Evolutionary conservation across 2,113 vertebrate species (phyloP), one percentile per base, ranked within the genome.

Genomic region (Arenaria interpres): DNA sequence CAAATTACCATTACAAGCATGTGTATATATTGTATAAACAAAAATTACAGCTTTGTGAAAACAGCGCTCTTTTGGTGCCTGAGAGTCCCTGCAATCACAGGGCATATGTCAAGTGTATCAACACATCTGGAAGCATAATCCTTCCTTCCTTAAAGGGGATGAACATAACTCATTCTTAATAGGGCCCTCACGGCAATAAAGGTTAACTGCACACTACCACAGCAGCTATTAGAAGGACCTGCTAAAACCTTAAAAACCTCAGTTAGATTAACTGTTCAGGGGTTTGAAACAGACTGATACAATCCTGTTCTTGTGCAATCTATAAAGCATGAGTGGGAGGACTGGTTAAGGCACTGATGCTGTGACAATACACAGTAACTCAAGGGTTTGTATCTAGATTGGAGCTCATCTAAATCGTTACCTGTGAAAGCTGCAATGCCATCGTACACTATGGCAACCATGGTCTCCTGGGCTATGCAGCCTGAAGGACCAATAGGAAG

Each of bases 111-210:
- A 95, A 95, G 83, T 89, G 75, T 85, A 91, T 79, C 94, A 77
- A 66, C 91, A 95, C 68, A 95, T 96, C 95, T 96, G 95, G 89
- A 97, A 80, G 54, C 82, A 84, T 51, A 94, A 94, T 87, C 83
- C 53, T 95, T 90, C 39, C 78, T 92, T 87, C 57, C 92, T 96
- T 94, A 89, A 89, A 94, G 68, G 50, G 51, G 64, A 82, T 73
- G 51, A 95, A 78, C 27, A 63, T 94, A 78, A 93, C 80, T 97
- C 89, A 94, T 93, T 95, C 94, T 91, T 96, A 97, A 97, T 94
- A 88, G 80, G 79, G 51, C 89, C 88, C 88, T 89, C 41, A 87
- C 1, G 71, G 94, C 94, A 96, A 93, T 96, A 96, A 96, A 96
- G 89, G 94, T 96, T 97, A 97, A 97, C 90, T 89, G 82, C 82